These are phyloP conservation scores for Cecidostiba fungosa DNA, from an alignment of 2,888 invertebrate genomes.

Conservation along the genomic window DNA sequence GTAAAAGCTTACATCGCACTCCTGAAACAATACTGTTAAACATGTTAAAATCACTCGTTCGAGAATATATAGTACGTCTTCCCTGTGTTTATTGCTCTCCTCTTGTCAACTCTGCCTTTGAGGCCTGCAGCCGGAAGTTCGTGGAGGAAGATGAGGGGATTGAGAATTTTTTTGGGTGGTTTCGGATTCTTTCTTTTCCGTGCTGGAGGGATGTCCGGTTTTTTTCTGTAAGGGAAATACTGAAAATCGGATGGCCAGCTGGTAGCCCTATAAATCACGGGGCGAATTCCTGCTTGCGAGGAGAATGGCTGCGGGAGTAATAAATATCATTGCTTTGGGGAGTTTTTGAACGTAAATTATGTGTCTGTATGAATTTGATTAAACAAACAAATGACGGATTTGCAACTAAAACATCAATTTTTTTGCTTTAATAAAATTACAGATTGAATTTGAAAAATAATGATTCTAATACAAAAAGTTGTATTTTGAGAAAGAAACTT, in stretches of 20 bases:
- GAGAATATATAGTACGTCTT: constrained; percentile 51
- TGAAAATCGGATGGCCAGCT: neutral
- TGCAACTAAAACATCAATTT: too few species aligned
- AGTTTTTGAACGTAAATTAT: neutral
- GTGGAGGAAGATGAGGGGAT: neutral
- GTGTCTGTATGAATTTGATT: too few species aligned
- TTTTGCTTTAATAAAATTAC: too few species aligned
- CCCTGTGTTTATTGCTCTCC: constrained; percentile 53
- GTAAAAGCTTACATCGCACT: constrained; percentile 62
- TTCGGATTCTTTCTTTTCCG: neutral
- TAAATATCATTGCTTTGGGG: neutral
- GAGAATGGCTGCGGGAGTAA: constrained; percentile 2
- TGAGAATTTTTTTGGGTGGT: constrained; percentile 23
- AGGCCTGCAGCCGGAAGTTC: neutral
- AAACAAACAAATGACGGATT: too few species aligned
- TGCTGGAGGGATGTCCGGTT: constrained; percentile 28
- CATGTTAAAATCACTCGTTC: constrained; percentile 63
- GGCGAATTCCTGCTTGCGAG: neutral
- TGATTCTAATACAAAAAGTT: too few species aligned
- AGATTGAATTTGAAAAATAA: too few species aligned
- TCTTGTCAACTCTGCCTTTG: constrained; percentile 31
- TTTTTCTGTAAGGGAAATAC: constrained; percentile 19
- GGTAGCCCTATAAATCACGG: constrained; percentile 10
- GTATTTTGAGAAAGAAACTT: too few species aligned
- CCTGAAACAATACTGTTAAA: constrained; percentile 64